Evolutionary conservation across 2,113 vertebrate genomes (phyloP).

Genomic region (Dromaius novaehollandiae): DNA sequence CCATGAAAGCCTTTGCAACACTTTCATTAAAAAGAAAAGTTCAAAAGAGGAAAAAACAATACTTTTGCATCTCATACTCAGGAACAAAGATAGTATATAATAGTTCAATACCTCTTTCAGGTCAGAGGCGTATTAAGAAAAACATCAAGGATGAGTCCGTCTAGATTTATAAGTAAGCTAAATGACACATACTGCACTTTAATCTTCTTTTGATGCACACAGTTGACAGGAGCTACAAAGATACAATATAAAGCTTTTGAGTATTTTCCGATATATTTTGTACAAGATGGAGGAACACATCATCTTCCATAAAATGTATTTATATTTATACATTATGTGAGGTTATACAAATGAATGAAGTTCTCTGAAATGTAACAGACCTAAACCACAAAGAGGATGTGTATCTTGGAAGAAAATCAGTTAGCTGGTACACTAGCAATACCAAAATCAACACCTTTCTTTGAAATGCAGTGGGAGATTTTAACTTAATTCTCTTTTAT

Average conservation of each 20-base stretch:
- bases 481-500: background rate
- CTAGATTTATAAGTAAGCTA: constrained; percentile 71
- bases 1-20: constrained; percentile 67
- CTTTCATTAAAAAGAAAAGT: constrained; percentile 69
- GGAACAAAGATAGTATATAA: constrained; percentile 73
- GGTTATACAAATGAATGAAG: constrained; percentile 8
- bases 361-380: background rate
- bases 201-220: constrained; percentile 76
- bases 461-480: background rate
- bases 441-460: background rate
- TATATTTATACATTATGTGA: constrained; percentile 30
- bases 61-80: constrained; percentile 69
- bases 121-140: constrained; percentile 70
- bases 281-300: constrained; percentile 32
- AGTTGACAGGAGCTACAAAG: constrained; percentile 74
- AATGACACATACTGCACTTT: constrained; percentile 73
- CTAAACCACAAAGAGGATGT: background rate
- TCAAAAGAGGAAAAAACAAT: constrained; percentile 76
- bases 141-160: constrained; percentile 71
- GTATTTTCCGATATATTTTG: constrained; percentile 35
- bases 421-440: background rate
- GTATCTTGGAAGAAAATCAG: background rate
- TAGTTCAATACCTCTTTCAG: constrained; percentile 67
- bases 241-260: constrained; percentile 71
- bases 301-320: constrained; percentile 27